Evolutionary conservation across 2,797 vertebrate species (phyloP).

Genomic region (Scolopax rusticola): DNA sequence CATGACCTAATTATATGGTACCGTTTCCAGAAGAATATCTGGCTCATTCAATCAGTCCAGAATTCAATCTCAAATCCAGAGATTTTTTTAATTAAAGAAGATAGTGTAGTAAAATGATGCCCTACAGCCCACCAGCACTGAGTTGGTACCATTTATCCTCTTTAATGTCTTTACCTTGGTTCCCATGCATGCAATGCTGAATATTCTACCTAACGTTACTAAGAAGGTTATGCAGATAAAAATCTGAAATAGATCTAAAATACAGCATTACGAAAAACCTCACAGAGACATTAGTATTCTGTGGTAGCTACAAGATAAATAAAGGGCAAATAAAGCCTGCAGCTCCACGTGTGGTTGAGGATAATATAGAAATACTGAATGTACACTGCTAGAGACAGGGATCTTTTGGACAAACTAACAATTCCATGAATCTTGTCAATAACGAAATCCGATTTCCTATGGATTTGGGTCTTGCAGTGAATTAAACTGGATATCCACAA

Average conservation of each 20-base stretch:
- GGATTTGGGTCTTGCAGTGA: constrained; percentile 18
- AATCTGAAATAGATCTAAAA: constrained; percentile 30
- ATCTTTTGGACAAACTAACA: constrained; percentile 40
- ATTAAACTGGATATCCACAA: neutral
- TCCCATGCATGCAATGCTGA: neutral
- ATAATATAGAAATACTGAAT: constrained; percentile 3
- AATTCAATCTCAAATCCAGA: no score
- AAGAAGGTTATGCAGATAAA: constrained; percentile 44
- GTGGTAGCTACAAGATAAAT: constrained; percentile 47
- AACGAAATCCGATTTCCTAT: neutral
- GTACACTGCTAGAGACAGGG: neutral
- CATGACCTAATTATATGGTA: constrained; percentile 32
- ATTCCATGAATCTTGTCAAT: constrained; percentile 13
- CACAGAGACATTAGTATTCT: constrained; percentile 13
- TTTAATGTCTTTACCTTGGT: neutral
- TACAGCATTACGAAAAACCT: constrained; percentile 27
- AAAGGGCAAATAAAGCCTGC: constrained; percentile 53
- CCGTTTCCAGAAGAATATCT: constrained; percentile 43
- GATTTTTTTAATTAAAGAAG: neutral
- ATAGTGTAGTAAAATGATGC: neutral
- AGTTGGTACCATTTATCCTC: neutral
- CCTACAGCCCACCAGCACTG: neutral
- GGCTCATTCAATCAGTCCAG: neutral
- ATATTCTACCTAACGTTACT: neutral
- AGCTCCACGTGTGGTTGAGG: neutral